Conservation (phyloP, 2,888 invertebrate genomes). For the Clostera curtula region DNA sequence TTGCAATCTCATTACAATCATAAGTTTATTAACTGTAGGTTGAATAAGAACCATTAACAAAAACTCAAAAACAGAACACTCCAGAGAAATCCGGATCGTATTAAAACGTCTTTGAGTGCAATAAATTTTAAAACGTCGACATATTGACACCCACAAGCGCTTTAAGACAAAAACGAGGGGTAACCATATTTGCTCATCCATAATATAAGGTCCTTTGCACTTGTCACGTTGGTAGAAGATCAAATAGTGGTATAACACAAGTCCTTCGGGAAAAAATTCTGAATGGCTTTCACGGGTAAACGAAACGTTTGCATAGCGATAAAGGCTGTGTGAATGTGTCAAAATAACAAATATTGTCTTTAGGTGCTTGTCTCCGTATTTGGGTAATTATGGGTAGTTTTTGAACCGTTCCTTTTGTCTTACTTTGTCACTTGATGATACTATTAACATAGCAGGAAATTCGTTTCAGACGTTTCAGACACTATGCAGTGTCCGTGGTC, state of each 20-base stretch:
- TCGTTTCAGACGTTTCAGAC: no score
- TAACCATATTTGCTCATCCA: slow-evolving; percentile 56
- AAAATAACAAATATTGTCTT: slow-evolving; percentile 72
- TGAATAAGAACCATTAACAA: slow-evolving; percentile 23
- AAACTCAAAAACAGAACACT: no score
- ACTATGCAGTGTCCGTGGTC: no score
- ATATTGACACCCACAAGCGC: slow-evolving; percentile 40
- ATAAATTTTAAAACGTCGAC: slow-evolving; percentile 29
- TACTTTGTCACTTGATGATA: neutral
- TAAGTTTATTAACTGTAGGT: slow-evolving; percentile 21
- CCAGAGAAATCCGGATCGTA: slow-evolving; percentile 21
- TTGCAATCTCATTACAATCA: slow-evolving; percentile 8
- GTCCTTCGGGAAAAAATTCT: slow-evolving; percentile 56
- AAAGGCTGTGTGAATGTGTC: slow-evolving; percentile 73
- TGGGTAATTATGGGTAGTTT: slow-evolving; percentile 45
- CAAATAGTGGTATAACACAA: slow-evolving; percentile 52
- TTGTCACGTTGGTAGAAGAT: slow-evolving; percentile 69
- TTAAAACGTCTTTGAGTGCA: slow-evolving; percentile 37
- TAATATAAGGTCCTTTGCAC: slow-evolving; percentile 62
- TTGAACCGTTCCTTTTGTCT: slow-evolving; percentile 9
- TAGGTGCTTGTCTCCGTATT: slow-evolving; percentile 38
- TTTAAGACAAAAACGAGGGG: slow-evolving; percentile 50
- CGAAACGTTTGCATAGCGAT: slow-evolving; percentile 66
- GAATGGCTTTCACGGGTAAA: slow-evolving; percentile 68
- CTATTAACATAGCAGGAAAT: no score